These are phyloP conservation scores for Sipha maydis DNA, from an alignment of 2,888 invertebrate genomes.

Conservation along the genomic window DNA sequence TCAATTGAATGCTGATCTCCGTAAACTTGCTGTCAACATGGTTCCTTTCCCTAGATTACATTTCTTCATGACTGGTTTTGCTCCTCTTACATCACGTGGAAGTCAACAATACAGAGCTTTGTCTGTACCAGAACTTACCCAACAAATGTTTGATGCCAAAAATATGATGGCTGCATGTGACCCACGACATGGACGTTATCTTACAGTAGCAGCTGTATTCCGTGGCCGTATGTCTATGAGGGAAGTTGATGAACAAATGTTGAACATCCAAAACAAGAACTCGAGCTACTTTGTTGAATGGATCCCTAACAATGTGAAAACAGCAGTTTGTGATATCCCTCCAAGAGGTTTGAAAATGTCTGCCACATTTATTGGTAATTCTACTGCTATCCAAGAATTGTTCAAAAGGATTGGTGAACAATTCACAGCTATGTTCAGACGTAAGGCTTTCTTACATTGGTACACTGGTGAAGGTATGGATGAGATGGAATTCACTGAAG, in stretches of 20 bases:
- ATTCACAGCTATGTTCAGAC: conserved; percentile 89
- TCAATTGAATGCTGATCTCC: conserved; percentile 76
- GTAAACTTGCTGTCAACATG: conserved; percentile 77
- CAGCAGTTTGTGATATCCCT: conserved; percentile 84
- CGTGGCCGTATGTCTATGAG: conserved; percentile 87
- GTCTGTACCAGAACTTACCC: conserved; percentile 72
- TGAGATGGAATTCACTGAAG: conserved; percentile 79
- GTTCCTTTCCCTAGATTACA: conserved; percentile 76
- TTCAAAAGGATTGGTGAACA: conserved; percentile 86
- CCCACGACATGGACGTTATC: conserved; percentile 75
- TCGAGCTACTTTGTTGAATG: conserved; percentile 78
- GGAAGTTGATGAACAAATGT: conserved; percentile 92
- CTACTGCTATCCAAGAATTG: conserved; percentile 87
- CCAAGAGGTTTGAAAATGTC: conserved; percentile 87
- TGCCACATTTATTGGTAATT: conserved; percentile 87
- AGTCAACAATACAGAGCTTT: conserved; percentile 71
- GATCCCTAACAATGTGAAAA: conserved; percentile 89
- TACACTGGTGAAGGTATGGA: conserved; percentile 93
- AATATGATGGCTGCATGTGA: conserved; percentile 76
- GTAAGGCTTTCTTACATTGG: conserved; percentile 98
- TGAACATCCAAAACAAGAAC: conserved; percentile 96
- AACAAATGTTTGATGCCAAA: conserved; percentile 75
- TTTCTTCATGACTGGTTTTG: conserved; percentile 74
- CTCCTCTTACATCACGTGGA: conserved; percentile 75
- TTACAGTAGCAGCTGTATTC: conserved; percentile 86